Base-by-base conservation (phyloP, 2,113 vertebrate species). In the Tragelaphus buxtoni region DNA sequence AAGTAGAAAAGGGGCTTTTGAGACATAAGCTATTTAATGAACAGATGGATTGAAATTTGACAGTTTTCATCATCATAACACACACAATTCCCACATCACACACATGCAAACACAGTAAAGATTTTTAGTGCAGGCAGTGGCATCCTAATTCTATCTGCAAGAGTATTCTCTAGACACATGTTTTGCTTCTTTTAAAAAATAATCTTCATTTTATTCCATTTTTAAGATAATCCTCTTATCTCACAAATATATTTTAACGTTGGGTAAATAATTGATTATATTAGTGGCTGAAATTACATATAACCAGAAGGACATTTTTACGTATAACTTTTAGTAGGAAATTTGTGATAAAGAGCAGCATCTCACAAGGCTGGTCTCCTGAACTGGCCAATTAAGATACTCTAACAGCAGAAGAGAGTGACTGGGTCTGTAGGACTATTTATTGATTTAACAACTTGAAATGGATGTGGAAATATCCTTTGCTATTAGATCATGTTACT, bases 281-380 rank as follows among this genome's bases (percentile, higher is more conserved):
- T 58, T 58, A 91, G 80, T 88, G n/a, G 26, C n/a, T 95, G n/a
- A 85, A 26, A 94, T 76, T 76, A 86, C 8, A 81, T 94, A 93
- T 79, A 47, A 94, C 47, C 53, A 94, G 60, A 45, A 76, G 81
- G 45, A 42, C 4, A 63, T 51, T 83, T 83, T 94, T 45, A 89
- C 42, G 13, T 13, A 30, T 76, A 81, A 65, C 18, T 85, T 63
- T 53, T 39, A 30, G 26, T 30, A 60, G 74, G 58, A 92, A 55
- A 72, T 82, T 42, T 53, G 32, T 49, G 42, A 60, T 16, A 49
- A 81, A 86, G 17, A 39, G 22, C 60, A 77, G 11, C 51, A 77
- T 72, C 61, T 76, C 9, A n/a, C 35, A 84, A 76, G 17, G 20
- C 30, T 77, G 24, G 6, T 55, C 51, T 47, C n/a, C 42, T 87